Conservation (phyloP, 2,797 vertebrate species). For the Gastrophryne carolinensis region DNA sequence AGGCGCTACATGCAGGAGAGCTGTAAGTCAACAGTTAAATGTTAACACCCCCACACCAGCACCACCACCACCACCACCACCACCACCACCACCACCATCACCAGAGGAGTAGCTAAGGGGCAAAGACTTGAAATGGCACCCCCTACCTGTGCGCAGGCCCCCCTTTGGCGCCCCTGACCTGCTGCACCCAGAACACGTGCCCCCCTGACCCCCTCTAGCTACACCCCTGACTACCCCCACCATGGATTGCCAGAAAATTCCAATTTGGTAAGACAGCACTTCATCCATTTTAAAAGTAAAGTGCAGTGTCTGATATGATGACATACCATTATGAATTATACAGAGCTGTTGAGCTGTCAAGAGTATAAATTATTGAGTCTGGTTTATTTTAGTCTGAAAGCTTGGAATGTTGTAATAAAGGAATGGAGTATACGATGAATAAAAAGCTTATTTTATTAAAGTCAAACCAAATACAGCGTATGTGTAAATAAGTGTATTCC, state of each 20-base stretch:
- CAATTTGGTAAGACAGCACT: slow-evolving; percentile 22
- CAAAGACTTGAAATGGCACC: too few relatives aligned
- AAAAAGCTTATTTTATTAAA: slow-evolving; percentile 41
- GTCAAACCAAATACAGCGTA: slow-evolving; percentile 14
- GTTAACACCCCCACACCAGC: too few relatives aligned
- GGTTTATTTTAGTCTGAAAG: slow-evolving; percentile 45
- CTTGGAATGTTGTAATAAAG: slow-evolving; percentile 47
- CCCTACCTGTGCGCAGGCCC: too few relatives aligned
- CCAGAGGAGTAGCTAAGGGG: too few relatives aligned
- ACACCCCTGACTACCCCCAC: too few relatives aligned
- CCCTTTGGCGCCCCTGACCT: too few relatives aligned
- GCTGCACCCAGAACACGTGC: too few relatives aligned
- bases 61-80: too few relatives aligned
- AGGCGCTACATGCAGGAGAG: slow-evolving; percentile 2
- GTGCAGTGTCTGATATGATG: slow-evolving; percentile 47
- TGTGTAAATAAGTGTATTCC: slow-evolving; percentile 36
- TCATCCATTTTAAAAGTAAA: slow-evolving; percentile 23
- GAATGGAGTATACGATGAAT: slow-evolving; percentile 41
- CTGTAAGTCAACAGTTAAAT: too few relatives aligned
- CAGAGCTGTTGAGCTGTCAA: slow-evolving; percentile 35
- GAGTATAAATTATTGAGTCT: slow-evolving; percentile 44
- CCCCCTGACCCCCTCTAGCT: too few relatives aligned
- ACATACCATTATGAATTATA: slow-evolving; percentile 39
- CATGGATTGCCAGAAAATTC: slow-evolving; percentile 19
- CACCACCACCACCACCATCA: too few relatives aligned